Evolutionary conservation across 2,888 invertebrate species (phyloP), one percentile per base, ranked within the genome.

Genomic region (Pseudococcus longispinus): DNA sequence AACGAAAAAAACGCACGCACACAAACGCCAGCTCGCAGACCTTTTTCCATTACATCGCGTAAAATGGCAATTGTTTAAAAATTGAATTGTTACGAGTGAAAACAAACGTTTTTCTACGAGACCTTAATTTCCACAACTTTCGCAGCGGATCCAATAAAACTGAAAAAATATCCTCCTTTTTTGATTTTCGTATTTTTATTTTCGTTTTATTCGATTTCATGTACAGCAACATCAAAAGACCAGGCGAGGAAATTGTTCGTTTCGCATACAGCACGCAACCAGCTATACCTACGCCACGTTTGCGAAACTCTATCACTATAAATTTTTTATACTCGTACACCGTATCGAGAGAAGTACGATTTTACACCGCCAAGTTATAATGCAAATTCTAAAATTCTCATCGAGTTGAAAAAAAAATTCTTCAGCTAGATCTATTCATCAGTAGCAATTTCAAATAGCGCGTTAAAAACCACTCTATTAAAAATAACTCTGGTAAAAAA

Each of bases 391-490:
- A 29, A 65, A 60, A 70, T 70, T 70, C 70, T 5, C 70, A 18
- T 70, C 70, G 70, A 26, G 11, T 70, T 51, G 18, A 51, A n/a
- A 60, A 70, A 26, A 29, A 70, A 70, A 32, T 70, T 70, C 70
- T 70, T 29, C 18, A 23, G 15, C 70, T 4, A 6, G 70, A 70
- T 70, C 70, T 29, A 70, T 70, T 70, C 70, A 70, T 70, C 70
- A 70, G 70, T 29, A 32, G 70, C 70, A 32, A 15, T 70, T 70
- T 29, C 70, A 60, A 55, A 55, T 60, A 70, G 70, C 29, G 29
- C 70, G 32, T 29, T 70, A 70, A 70, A 70, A 70, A 70, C 70
- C 70, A 70, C 70, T 70, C 70, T 29, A 70, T 70, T 70, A 70
- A 70, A 70, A 70, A 70, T 26, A 70, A 42, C 44, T 44, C 20